phyloP scores from a whole-genome alignment of 2,888 invertebrate species.

The Diaperis boleti region DNA sequence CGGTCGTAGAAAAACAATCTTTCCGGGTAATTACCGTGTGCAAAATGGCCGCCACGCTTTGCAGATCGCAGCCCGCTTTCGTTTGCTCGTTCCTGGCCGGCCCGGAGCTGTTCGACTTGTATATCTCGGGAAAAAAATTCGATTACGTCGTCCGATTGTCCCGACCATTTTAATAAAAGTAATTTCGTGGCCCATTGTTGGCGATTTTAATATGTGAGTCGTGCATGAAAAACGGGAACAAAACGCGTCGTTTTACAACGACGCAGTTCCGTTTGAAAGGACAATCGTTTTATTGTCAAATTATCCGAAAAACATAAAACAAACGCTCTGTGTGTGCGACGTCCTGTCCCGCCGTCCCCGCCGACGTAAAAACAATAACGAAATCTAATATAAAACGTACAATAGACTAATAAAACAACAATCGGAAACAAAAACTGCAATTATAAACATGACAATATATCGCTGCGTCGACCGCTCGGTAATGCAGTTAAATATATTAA shows the following conservation, averaged over 20 bases:
- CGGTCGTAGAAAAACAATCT: no score
- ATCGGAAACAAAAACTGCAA: constrained; percentile 63
- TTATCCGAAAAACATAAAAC: constrained; percentile 62
- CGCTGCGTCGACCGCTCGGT: constrained; percentile 57
- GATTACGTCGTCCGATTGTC: constrained; percentile 16
- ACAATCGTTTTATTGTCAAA: constrained; percentile 61
- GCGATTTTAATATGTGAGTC: constrained; percentile 34
- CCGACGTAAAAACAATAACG: constrained; percentile 56
- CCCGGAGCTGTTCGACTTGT: neutral
- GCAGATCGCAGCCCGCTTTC: neutral
- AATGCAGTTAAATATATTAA: constrained; percentile 66
- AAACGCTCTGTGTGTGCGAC: constrained; percentile 49
- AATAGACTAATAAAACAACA: constrained; percentile 63
- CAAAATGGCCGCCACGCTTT: no score
- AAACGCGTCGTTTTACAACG: constrained; percentile 44
- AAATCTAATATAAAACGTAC: constrained; percentile 64
- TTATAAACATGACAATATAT: constrained; percentile 63
- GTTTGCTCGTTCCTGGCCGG: neutral
- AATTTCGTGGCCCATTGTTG: constrained; percentile 33
- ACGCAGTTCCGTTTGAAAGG: constrained; percentile 50
- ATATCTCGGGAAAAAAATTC: constrained; percentile 8
- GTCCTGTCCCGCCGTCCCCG: neutral
- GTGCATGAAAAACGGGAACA: constrained; percentile 45
- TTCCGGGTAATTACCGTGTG: no score
- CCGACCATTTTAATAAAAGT: constrained; percentile 26